These are phyloP conservation scores for Polia nebulosa DNA, from an alignment of 2,888 invertebrate species.

Conservation along the genomic window DNA sequence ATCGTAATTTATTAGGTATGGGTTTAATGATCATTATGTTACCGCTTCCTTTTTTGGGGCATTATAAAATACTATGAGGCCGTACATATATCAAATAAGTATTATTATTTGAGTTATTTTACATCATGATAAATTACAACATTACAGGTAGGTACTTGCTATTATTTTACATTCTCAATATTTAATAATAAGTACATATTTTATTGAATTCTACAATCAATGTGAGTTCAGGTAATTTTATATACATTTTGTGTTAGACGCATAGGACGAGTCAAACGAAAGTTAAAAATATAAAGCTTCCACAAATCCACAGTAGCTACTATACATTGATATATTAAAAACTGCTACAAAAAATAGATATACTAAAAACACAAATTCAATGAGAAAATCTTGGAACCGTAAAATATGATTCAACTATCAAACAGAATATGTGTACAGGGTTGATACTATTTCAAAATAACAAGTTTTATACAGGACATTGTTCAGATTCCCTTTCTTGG, in stretches of 20 bases:
- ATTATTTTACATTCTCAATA: constrained; percentile 1
- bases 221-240: background rate
- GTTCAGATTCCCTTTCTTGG: background rate
- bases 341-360: background rate
- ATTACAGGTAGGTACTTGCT: background rate
- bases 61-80: constrained; percentile 42
- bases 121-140: constrained; percentile 9
- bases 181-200: background rate
- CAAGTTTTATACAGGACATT: background rate
- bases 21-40: constrained; percentile 26
- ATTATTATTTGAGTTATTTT: constrained; percentile 10
- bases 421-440: too few relatives aligned
- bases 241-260: background rate
- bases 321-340: background rate
- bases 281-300: background rate
- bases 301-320: background rate
- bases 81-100: constrained; percentile 24
- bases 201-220: constrained; percentile 3
- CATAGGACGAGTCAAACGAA: too few relatives aligned
- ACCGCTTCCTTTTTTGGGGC: constrained; percentile 32
- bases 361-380: background rate
- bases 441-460: background rate
- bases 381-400: background rate
- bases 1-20: constrained; percentile 53
- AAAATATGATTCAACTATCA: too few relatives aligned